Conservation (phyloP, 2,113 vertebrate genomes). For the Oryzias melastigma region DNA sequence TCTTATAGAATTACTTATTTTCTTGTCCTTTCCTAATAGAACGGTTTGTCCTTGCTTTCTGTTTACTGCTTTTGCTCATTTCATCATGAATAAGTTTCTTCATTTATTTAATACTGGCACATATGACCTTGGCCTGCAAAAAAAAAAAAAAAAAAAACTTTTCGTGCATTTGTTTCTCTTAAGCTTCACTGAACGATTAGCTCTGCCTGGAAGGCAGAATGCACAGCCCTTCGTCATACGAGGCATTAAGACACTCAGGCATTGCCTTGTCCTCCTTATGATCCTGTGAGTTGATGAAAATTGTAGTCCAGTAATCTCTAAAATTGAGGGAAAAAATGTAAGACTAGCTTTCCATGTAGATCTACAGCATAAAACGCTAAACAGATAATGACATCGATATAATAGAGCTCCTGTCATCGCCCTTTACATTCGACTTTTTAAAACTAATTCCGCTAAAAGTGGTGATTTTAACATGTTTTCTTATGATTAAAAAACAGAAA, state of each 20-base stretch:
- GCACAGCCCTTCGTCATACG: slow-evolving; percentile 6
- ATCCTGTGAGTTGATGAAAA: slow-evolving; percentile 13
- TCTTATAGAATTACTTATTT: no score
- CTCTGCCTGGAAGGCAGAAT: slow-evolving; percentile 13
- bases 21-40: no score
- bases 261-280: slow-evolving; percentile 7
- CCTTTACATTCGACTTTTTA: no score
- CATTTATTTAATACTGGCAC: neutral
- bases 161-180: slow-evolving; percentile 16
- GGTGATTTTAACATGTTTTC: no score
- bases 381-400: no score
- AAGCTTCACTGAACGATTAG: slow-evolving; percentile 22
- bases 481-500: no score
- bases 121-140: neutral
- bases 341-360: neutral
- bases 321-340: slow-evolving; percentile 3
- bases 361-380: no score
- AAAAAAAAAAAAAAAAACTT: neutral
- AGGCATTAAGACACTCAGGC: slow-evolving; percentile 10
- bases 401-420: no score
- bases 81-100: neutral
- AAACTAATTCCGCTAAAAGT: no score
- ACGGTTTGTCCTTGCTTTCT: no score
- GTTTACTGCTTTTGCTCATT: no score
- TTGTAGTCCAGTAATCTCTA: slow-evolving; percentile 5